These are phyloP conservation scores for Lagenorhynchus albirostris DNA, from an alignment of 2,113 vertebrate genomes.

Conservation along the genomic window DNA sequence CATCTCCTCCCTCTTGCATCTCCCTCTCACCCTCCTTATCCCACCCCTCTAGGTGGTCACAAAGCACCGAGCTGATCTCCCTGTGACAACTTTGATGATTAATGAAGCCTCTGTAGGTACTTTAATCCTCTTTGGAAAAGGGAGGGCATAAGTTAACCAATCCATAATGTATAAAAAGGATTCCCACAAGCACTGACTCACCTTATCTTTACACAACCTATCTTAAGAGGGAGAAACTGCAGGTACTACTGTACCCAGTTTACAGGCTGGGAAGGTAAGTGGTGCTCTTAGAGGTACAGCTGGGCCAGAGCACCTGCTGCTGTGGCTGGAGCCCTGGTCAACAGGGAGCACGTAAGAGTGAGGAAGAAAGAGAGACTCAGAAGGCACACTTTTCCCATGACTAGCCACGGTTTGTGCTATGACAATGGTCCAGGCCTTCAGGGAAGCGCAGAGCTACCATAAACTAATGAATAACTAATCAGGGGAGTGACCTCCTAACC, in stretches of 20 bases:
- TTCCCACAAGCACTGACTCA: not conserved
- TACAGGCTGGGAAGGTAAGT: not conserved
- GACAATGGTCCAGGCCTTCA: not conserved
- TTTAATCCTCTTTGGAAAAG: not conserved
- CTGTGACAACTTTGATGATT: not conserved
- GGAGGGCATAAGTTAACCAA: not conserved
- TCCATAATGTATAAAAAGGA: not conserved
- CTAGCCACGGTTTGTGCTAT: not conserved
- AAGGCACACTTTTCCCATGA: not conserved
- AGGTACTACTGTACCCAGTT: not conserved
- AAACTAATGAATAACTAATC: not conserved
- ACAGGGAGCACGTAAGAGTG: not conserved
- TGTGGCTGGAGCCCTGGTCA: not conserved
- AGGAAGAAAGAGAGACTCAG: too few species aligned
- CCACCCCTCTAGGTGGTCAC: too few species aligned
- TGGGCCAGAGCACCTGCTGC: fast-evolving
- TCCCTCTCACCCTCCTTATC: too few species aligned
- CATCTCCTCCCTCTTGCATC: too few species aligned
- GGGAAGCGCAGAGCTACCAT: not conserved
- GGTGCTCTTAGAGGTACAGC: fast-evolving
- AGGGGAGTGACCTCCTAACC: not conserved
- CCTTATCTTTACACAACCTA: not conserved
- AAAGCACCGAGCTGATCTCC: too few species aligned
- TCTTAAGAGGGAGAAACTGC: not conserved
- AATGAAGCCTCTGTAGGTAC: not conserved